phyloP scores from a whole-genome alignment of 2,888 invertebrate species.

The Drosophila buzzatii region DNA sequence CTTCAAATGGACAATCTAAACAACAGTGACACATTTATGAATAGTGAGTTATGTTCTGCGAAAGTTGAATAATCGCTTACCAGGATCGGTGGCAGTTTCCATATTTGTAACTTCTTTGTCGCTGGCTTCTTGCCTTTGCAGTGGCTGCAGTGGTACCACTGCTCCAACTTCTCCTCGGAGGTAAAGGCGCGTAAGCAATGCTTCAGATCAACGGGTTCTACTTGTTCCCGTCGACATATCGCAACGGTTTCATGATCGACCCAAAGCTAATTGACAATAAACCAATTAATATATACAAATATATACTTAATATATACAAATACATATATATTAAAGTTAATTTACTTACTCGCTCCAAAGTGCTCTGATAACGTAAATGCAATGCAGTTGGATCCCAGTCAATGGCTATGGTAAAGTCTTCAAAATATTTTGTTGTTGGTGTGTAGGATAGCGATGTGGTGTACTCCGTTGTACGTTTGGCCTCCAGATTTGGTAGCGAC shows the following conservation, averaged over 20 bases:
- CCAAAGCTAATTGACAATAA: conserved; percentile 87
- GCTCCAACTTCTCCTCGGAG: conserved; percentile 93
- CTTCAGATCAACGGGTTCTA: conserved; percentile 93
- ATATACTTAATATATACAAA: neutral
- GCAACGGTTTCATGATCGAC: conserved; percentile 91
- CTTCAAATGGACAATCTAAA: conserved; percentile 95
- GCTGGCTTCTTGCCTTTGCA: conserved; percentile 94
- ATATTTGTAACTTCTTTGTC: conserved; percentile 95
- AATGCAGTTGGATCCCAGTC: conserved; percentile 98
- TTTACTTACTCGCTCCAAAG: conserved; percentile 88
- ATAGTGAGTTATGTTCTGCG: neutral
- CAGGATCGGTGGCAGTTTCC: conserved; percentile 95
- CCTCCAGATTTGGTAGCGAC: conserved; percentile 82
- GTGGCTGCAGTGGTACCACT: conserved; percentile 93
- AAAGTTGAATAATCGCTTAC: conserved; percentile 86
- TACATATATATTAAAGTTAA: neutral
- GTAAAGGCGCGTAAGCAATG: conserved; percentile 95
- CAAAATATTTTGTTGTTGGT: conserved; percentile 78
- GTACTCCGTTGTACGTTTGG: conserved; percentile 71
- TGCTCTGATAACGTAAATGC: conserved; percentile 94
- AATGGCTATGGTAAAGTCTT: conserved; percentile 89
- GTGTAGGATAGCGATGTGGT: conserved; percentile 73
- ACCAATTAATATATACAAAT: neutral
- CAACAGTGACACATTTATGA: neutral
- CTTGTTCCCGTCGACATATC: conserved; percentile 89